Conservation (phyloP, 2,797 vertebrate species). For the Enoplosus armatus region DNA sequence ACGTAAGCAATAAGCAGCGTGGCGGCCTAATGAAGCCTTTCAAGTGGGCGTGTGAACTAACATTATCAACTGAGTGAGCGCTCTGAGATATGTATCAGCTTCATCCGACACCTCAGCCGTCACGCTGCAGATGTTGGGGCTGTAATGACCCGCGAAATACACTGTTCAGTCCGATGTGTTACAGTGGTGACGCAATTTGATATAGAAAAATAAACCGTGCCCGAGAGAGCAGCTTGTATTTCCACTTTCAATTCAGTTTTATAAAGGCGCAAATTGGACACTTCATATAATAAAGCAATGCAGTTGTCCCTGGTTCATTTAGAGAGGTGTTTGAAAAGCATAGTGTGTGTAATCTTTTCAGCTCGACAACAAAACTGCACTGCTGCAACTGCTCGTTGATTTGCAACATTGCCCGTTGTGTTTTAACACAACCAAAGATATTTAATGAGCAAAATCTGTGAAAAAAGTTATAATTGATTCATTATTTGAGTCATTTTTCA, state of each 20-base stretch:
- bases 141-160: constrained; percentile 9
- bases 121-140: constrained; percentile 10
- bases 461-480: neutral
- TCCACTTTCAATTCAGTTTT: neutral
- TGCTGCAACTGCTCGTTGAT: neutral
- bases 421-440: neutral
- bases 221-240: neutral
- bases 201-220: neutral
- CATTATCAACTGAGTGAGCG: constrained; percentile 23
- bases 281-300: neutral
- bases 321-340: neutral
- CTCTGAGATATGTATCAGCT: constrained; percentile 23
- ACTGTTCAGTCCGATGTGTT: neutral
- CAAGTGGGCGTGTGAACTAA: constrained; percentile 41
- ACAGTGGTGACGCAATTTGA: neutral
- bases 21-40: constrained; percentile 55
- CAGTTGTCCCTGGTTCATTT: neutral
- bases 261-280: neutral
- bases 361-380: neutral
- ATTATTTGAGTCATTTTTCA: neutral
- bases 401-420: neutral
- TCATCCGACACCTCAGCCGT: constrained; percentile 11
- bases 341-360: neutral
- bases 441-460: too few species aligned
- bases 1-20: constrained; percentile 22